A percentile compares a stretch with the other conserved stretches of the same genome.
Evolutionary conservation across 2,113 vertebrate genomes (phyloP).

Genomic region (Chaenogobius annularis): DNA sequence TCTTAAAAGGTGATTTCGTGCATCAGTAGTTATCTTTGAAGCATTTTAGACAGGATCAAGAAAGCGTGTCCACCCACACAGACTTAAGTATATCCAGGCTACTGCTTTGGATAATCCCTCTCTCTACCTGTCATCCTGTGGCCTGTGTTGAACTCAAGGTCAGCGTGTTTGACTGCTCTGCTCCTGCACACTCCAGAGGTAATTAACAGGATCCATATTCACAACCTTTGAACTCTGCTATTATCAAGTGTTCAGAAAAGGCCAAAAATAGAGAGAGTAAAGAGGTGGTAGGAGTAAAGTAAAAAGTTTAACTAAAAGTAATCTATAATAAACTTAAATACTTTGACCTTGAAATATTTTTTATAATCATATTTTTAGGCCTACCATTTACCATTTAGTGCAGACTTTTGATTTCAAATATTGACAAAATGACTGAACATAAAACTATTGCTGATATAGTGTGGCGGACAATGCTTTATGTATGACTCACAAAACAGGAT

Average conservation of each 20-base stretch:
- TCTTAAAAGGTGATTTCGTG: too few species aligned
- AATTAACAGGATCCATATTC: slow-evolving; percentile 29
- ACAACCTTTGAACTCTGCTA: not conserved
- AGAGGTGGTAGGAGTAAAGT: not conserved
- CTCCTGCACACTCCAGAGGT: slow-evolving; percentile 15
- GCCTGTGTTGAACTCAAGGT: slow-evolving; percentile 21
- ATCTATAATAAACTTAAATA: not conserved
- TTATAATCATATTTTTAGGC: too few species aligned
- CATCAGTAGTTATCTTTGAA: not conserved
- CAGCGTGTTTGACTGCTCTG: slow-evolving; percentile 15
- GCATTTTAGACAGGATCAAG: not conserved
- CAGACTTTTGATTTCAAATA: too few species aligned
- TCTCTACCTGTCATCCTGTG: slow-evolving; percentile 7
- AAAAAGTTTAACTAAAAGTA: not conserved
- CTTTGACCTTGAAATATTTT: too few species aligned
- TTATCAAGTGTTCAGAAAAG: not conserved
- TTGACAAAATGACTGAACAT: not conserved
- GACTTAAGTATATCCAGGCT: not conserved
- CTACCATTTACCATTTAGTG: too few species aligned
- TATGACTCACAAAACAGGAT: too few species aligned
- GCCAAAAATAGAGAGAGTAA: not conserved
- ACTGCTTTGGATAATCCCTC: slow-evolving; percentile 10
- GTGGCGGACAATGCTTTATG: too few species aligned
- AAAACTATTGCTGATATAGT: not conserved
- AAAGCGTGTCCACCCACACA: slow-evolving; percentile 4